Conservation (phyloP, 2,113 vertebrate genomes). For the Eonycteris spelaea region DNA sequence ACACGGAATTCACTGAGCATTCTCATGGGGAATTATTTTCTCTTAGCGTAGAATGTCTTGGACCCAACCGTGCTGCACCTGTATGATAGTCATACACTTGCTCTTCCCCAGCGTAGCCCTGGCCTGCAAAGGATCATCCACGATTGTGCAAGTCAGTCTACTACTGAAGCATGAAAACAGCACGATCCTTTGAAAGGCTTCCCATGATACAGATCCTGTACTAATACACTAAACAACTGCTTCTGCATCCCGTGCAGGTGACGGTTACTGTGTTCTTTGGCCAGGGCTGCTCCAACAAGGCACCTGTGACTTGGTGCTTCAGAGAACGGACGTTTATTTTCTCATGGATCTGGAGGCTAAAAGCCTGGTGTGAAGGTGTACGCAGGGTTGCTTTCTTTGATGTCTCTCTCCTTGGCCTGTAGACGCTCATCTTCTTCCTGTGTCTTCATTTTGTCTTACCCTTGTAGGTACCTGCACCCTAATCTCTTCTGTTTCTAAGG, state of each 20-base stretch:
- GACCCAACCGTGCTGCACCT: no score
- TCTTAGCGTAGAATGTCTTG: not conserved
- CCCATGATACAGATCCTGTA: not conserved
- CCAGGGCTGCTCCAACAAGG: not conserved
- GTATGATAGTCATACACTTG: no score
- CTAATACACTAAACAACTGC: no score
- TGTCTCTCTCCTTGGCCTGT: no score
- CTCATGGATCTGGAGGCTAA: not conserved
- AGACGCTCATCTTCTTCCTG: not conserved
- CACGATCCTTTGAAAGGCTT: not conserved
- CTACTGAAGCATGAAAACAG: not conserved
- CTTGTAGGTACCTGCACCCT: not conserved
- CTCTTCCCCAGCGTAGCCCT: not conserved
- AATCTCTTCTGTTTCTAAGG: not conserved
- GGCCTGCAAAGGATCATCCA: not conserved
- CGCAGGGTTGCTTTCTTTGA: not conserved
- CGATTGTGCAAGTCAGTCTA: no score
- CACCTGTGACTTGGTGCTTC: not conserved
- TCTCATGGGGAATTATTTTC: no score
- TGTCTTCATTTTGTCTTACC: not conserved
- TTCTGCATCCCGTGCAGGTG: not conserved
- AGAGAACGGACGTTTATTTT: not conserved
- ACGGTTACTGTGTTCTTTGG: accelerated
- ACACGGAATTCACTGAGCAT: not conserved
- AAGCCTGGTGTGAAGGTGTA: not conserved